Evolutionary conservation across 2,113 vertebrate species (phyloP).

Genomic region (Typhlomys cinereus): DNA sequence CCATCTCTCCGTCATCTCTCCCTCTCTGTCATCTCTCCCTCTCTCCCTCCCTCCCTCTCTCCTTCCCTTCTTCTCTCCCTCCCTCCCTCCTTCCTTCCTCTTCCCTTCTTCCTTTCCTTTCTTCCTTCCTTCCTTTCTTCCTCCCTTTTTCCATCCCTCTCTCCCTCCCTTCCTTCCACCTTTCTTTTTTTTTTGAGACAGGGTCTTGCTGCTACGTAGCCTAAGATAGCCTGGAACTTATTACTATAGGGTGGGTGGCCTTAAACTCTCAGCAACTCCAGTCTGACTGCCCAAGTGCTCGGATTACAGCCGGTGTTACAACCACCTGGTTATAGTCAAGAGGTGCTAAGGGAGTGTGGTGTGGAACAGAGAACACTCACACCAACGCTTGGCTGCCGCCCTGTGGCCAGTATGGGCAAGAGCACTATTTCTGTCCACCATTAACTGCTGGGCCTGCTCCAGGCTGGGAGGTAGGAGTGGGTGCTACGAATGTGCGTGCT

Average conservation of each 20-base stretch:
- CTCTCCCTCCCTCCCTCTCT: no score
- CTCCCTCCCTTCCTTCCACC: no score
- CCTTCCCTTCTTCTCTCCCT: no score
- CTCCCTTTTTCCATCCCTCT: no score
- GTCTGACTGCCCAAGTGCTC: background rate
- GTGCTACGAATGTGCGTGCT: background rate
- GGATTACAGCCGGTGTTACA: background rate
- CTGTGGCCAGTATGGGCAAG: conserved; percentile 12
- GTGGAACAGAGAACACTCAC: background rate
- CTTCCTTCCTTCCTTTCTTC: no score
- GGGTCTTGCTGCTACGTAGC: background rate
- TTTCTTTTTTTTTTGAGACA: background rate
- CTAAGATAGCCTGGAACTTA: background rate
- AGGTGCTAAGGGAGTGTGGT: background rate
- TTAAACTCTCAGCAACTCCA: background rate
- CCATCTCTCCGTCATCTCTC: no score
- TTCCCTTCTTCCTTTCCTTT: background rate
- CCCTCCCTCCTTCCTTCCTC: no score
- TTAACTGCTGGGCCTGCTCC: background rate
- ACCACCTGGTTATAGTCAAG: background rate
- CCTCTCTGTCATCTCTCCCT: no score
- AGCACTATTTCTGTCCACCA: background rate
- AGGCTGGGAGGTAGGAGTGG: background rate
- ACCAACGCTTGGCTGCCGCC: background rate
- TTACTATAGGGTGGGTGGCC: background rate